These are phyloP conservation scores for Automeris io DNA, from an alignment of 2,888 invertebrate genomes.

Conservation along the genomic window DNA sequence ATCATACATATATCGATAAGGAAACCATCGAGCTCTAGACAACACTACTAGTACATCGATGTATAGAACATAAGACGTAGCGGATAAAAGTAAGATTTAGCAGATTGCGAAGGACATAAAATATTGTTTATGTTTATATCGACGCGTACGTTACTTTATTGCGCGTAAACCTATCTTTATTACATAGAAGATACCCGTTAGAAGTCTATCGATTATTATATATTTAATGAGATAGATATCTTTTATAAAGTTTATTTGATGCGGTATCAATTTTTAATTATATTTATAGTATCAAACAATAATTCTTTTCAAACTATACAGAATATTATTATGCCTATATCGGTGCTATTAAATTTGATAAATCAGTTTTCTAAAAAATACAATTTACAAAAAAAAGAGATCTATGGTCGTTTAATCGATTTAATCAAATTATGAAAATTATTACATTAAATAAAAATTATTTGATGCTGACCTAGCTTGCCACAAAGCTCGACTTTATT, in stretches of 20 bases:
- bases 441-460: too few relatives aligned
- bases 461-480: too few relatives aligned
- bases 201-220: conserved; percentile 47
- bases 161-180: conserved; percentile 61
- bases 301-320: too few relatives aligned
- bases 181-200: conserved; percentile 48
- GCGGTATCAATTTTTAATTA: conserved; percentile 15
- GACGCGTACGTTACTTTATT: conserved; percentile 63
- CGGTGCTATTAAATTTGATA: too few relatives aligned
- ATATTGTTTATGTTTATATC: conserved; percentile 68
- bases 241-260: conserved; percentile 18
- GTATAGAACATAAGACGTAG: conserved; percentile 1
- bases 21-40: conserved; percentile 1
- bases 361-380: too few relatives aligned
- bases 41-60: conserved; percentile 1
- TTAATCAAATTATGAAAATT: too few relatives aligned
- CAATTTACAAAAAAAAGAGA: too few relatives aligned
- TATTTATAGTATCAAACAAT: conserved; percentile 9
- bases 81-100: conserved; percentile 64
- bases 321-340: too few relatives aligned
- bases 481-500: too few relatives aligned
- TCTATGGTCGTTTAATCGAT: too few relatives aligned
- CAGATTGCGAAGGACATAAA: conserved; percentile 65
- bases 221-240: conserved; percentile 28
- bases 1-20: too few relatives aligned